A percentile compares a stretch with the other conserved stretches of the same genome.
Evolutionary conservation across 1,140 invertebrate species (phyloP).

Genomic region (Copidosoma floridanum): DNA sequence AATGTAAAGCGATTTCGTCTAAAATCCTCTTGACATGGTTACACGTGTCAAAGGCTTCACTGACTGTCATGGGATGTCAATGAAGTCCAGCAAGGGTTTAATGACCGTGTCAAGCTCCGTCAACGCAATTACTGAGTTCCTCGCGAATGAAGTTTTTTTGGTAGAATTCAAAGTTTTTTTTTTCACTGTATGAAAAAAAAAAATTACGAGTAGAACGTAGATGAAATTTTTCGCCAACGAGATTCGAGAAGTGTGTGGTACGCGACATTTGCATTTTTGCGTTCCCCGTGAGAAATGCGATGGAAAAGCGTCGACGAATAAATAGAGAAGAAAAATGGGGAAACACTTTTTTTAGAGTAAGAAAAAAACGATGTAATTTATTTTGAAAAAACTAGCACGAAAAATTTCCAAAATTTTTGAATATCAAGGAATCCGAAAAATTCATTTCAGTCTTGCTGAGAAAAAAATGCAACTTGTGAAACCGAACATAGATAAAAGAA

Average conservation of each 20-base stretch:
- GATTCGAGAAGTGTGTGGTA: background rate
- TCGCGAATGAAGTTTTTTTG: background rate
- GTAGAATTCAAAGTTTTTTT: background rate
- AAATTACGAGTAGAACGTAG: background rate
- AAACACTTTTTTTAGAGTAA: background rate
- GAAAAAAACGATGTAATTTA: background rate
- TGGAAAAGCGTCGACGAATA: background rate
- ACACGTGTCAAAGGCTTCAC: background rate
- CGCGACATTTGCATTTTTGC: constrained; percentile 4
- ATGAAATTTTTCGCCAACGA: background rate
- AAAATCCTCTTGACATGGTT: background rate
- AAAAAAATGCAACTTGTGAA: too few species aligned
- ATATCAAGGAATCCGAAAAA: background rate
- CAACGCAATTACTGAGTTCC: background rate
- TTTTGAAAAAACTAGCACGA: background rate
- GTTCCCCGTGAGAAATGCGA: background rate
- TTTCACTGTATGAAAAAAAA: background rate
- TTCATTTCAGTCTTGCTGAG: too few species aligned
- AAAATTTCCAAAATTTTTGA: background rate
- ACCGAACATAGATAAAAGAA: too few species aligned
- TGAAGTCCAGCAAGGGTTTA: constrained; percentile 5
- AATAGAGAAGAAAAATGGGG: background rate
- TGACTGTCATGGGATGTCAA: background rate
- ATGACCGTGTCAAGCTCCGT: background rate
- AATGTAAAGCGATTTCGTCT: background rate